Conservation (phyloP, 2,113 vertebrate species). For the Nipponia nippon region DNA sequence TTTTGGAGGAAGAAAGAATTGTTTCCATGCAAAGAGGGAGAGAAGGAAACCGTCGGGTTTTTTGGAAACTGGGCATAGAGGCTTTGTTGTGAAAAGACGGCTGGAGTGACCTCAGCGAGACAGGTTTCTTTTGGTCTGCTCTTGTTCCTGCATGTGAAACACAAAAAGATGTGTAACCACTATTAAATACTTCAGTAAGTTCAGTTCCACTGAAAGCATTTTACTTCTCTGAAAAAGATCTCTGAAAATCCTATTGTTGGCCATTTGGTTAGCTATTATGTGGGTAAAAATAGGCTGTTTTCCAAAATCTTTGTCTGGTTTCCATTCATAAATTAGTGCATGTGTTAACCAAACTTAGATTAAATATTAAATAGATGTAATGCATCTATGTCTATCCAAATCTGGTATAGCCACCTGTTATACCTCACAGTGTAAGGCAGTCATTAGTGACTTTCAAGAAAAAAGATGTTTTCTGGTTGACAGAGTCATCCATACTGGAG, state of each 20-base stretch:
- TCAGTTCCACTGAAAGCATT: background rate
- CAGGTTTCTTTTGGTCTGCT: slow-evolving; percentile 23
- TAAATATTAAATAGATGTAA: slow-evolving; percentile 1
- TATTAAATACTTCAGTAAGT: background rate
- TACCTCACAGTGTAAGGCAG: background rate
- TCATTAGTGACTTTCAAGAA: background rate
- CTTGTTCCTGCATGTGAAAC: slow-evolving; percentile 7
- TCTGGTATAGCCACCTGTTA: background rate
- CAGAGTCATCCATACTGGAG: background rate
- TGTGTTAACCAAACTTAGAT: slow-evolving; percentile 11
- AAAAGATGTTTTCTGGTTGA: background rate
- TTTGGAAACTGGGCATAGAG: background rate
- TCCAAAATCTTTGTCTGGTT: background rate
- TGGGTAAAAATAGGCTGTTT: background rate
- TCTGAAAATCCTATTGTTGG: background rate
- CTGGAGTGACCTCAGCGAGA: slow-evolving; percentile 36
- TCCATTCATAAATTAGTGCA: slow-evolving; percentile 50
- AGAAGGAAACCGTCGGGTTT: background rate
- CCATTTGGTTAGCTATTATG: slow-evolving; percentile 3
- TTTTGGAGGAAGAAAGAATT: background rate
- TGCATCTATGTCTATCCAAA: background rate
- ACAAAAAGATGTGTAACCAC: slow-evolving; percentile 1
- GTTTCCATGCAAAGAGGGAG: background rate
- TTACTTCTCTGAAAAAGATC: background rate
- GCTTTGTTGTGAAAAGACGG: slow-evolving; percentile 13